These are phyloP conservation scores for Schizopygopsis malacanthus DNA, from an alignment of 2,797 vertebrate genomes.

Conservation along the genomic window DNA sequence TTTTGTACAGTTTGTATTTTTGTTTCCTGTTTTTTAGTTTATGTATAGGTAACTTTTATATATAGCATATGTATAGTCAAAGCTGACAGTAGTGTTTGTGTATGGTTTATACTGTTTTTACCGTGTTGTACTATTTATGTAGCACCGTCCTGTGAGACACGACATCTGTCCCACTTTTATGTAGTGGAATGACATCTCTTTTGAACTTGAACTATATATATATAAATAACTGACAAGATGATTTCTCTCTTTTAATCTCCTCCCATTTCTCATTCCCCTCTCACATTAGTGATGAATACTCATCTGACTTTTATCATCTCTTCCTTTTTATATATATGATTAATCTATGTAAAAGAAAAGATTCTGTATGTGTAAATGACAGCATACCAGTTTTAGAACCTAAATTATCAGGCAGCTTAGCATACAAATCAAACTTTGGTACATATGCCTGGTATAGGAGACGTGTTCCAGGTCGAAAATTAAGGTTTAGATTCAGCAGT, in stretches of 20 bases:
- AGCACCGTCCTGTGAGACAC: too few species aligned
- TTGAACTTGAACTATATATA: too few species aligned
- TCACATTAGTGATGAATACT: slow-evolving; percentile 24
- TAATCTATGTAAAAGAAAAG: background rate
- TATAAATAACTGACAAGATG: background rate
- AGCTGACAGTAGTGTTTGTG: too few species aligned
- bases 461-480: background rate
- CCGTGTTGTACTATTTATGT: too few species aligned
- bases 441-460: background rate
- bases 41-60: too few species aligned
- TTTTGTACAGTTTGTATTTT: too few species aligned
- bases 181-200: too few species aligned
- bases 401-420: background rate
- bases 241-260: slow-evolving; percentile 1
- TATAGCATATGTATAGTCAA: too few species aligned
- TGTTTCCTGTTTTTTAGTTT: too few species aligned
- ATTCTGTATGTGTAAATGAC: background rate
- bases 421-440: background rate
- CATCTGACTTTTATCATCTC: background rate
- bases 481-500: slow-evolving; percentile 45
- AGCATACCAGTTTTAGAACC: background rate
- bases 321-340: background rate
- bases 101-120: too few species aligned
- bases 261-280: background rate
- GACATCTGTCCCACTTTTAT: too few species aligned